Percentiles rank a stretch among this genome's conserved stretches.
These are phyloP conservation scores for Hirtodrosophila confusa DNA, from an alignment of 2,888 invertebrate genomes.

Conservation along the genomic window DNA sequence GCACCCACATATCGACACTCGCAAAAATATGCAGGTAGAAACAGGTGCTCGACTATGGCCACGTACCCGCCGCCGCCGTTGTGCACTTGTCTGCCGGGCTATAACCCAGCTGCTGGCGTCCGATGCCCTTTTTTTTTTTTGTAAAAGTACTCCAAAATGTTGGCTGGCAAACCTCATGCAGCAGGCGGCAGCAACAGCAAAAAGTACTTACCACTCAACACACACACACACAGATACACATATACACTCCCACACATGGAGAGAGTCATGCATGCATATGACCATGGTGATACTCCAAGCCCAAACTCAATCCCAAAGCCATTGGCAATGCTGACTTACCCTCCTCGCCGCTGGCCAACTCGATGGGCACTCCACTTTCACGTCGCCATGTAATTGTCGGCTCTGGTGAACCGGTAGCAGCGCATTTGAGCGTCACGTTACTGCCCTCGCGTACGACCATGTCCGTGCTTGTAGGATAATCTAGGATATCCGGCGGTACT, in stretches of 20 bases:
- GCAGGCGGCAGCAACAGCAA: conserved; percentile 63
- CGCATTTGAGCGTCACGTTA: conserved; percentile 93
- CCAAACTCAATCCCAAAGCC: conserved; percentile 36
- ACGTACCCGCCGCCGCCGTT: conserved; percentile 31
- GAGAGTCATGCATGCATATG: conserved; percentile 45
- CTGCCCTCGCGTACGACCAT: conserved; percentile 95
- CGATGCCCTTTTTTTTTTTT: conserved; percentile 58
- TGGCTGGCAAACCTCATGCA: conserved; percentile 64
- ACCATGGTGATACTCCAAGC: conserved; percentile 30
- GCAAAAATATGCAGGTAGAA: conserved; percentile 36
- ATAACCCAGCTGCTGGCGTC: conserved; percentile 28
- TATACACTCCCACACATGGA: conserved; percentile 2
- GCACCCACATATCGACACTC: conserved; percentile 34
- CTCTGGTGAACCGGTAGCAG: conserved; percentile 93
- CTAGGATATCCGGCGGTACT: conserved; percentile 95
- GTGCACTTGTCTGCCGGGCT: conserved; percentile 53
- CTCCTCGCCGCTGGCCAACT: conserved; percentile 88
- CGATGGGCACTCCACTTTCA: conserved; percentile 91
- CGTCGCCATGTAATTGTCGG: conserved; percentile 95
- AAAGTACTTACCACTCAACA: conserved; percentile 72
- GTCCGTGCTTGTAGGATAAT: conserved; percentile 93
- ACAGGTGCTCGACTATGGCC: conserved; percentile 44
- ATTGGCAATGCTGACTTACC: conserved; percentile 85
- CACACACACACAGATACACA: conserved; percentile 23
- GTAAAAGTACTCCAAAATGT: conserved; percentile 77